phyloP scores from a whole-genome alignment of 2,888 invertebrate species.

The Nysson spinosus region DNA sequence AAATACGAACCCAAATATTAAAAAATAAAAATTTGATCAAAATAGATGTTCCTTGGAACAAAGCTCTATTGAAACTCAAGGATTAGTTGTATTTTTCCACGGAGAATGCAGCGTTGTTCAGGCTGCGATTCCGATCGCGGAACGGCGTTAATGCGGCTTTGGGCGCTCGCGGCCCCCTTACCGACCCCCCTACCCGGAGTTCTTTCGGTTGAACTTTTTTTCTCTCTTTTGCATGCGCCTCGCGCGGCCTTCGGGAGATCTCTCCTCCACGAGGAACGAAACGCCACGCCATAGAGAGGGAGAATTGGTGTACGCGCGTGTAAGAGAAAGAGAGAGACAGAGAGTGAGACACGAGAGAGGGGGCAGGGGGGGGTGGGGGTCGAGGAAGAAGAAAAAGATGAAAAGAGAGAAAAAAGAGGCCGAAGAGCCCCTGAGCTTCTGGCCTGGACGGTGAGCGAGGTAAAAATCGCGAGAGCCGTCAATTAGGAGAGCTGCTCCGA shows the following conservation, averaged over 20 bases:
- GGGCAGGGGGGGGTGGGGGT: constrained; percentile 78
- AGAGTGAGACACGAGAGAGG: constrained; percentile 78
- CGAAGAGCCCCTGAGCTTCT: constrained; percentile 64
- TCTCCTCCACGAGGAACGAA: constrained; percentile 56
- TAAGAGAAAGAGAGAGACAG: constrained; percentile 65
- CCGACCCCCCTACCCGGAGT: constrained; percentile 3
- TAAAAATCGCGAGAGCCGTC: constrained; percentile 74
- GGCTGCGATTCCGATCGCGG: constrained; percentile 53
- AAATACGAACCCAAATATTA: too few species aligned
- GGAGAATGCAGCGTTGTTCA: constrained; percentile 41
- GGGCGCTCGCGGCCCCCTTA: constrained; percentile 50
- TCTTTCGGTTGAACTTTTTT: constrained; percentile 35
- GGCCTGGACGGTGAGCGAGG: constrained; percentile 64
- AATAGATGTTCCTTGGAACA: too few species aligned
- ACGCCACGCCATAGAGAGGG: constrained; percentile 75
- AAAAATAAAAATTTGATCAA: too few species aligned
- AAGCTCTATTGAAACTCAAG: too few species aligned
- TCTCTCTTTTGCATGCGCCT: constrained; percentile 66
- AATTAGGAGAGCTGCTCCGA: constrained; percentile 68
- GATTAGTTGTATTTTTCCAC: constrained; percentile 2
- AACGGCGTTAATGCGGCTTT: constrained; percentile 63
- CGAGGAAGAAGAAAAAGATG: constrained; percentile 50
- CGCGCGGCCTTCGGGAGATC: constrained; percentile 62
- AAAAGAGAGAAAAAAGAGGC: constrained; percentile 51
- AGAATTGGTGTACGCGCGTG: constrained; percentile 76